Base-by-base conservation (phyloP, 2,888 invertebrate species). In the Tipula vernalis region DNA sequence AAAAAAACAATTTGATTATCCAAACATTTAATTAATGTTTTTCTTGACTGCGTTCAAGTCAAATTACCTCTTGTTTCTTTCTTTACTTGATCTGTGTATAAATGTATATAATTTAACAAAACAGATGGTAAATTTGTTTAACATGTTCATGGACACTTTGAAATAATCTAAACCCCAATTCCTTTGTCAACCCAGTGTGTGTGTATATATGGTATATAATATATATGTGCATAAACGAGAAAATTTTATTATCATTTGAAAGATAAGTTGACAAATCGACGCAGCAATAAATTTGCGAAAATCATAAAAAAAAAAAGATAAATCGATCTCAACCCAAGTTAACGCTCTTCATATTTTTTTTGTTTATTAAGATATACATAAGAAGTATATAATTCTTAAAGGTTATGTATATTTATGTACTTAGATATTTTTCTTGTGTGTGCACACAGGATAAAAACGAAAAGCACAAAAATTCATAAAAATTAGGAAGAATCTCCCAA, bases 231-330 rank as follows among this genome's bases (percentile, higher is more conserved):
- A 51, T 28, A 71, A 71, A 71, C 18, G 28, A 71, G 5, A 84
- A 84, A 84, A 84, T 15, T 85, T 42, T 85, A 85, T 85, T 85
- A 42, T 85, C 44, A 85, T 85, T 84, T 84, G 39, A 42, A 85
- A 85, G 42, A 28, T 39, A 85, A 85, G 44, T 42, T 85, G 85
- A 85, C 85, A 85, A 85, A 85, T 85, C 85, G 85, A 85, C 85
- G 42, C 41, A 85, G 42, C 85, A 85, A 85, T 85, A 85, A 85
- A 85, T 85, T 85, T 85, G n/a, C 36, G 10, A 71, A 71, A 84
- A 84, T 84, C 41, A 41, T 42, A 42, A 42, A 85, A 85, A 42
- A 85, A 85, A 85, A 44, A 18, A 85, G 85, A 85, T 85, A 85
- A 85, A 85, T 85, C 42, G 84, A 84, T 84, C 84, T 39, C 39